Base-by-base conservation (phyloP, 2,113 vertebrate species). In the Menidia beryllina region DNA sequence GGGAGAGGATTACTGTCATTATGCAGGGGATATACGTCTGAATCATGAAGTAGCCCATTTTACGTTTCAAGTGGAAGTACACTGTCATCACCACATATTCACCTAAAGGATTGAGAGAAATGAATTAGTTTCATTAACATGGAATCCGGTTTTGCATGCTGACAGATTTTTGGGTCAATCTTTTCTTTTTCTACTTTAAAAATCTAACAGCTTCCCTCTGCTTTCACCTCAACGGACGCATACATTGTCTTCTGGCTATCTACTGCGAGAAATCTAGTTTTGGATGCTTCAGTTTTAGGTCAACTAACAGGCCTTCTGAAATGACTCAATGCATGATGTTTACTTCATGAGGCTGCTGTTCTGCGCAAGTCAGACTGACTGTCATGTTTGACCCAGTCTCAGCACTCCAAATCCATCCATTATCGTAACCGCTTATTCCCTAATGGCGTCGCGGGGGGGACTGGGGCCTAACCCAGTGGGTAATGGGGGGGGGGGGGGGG, bases 41-140 rank as follows among this genome's bases (percentile, higher is more conserved):
- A 88, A 99, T 99, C 96, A 99, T 97, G 91, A 99, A 99, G 93
- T 99, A 99, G 85, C 98, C 98, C 96, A 99, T 98, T 94, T 99
- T 99, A 69, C 97, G 87, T 93, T 96, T 94, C 87, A 99, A 93
- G 84, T 98, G 96, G 91, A 99, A 99, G 79, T 95, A 94, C 82
- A 99, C 97, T 1, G 97, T 98, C 98, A 99, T 98, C 86, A 99
- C 97, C 87, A 97, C 91, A 82, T 99, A 99, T 96, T 99, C 98
- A 92, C 98, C 97, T 98, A 88, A 43, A 88, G 85, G 84, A 84
- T 39, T 63, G 74, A 72, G 45, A 84, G 59, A 73, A 62, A 75
- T 15, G 36, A 71, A 82, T 69, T 65, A 53, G 38, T 59, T 62
- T 27, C 13, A 67, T 58, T 39, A 65, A 63, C 56, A 70, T 76